Evolutionary conservation across 2,113 vertebrate species (phyloP), one percentile per base, ranked within the genome.

Genomic region (Sisor rabdophorus): DNA sequence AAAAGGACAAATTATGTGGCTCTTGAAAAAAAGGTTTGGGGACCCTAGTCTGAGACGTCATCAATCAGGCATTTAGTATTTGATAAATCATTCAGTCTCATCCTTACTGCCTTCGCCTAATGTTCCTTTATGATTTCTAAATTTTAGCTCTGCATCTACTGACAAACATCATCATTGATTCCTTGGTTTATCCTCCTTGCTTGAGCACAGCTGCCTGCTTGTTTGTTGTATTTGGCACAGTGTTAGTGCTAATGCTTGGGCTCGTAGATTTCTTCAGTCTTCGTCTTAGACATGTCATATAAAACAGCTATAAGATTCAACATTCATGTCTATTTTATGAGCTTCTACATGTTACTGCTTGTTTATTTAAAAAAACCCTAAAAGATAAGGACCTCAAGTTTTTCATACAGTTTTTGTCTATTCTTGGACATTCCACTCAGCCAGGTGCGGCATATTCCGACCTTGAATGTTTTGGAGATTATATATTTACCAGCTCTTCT

Each of bases 171-270:
- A 89, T 90, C 85, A 91, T 89, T 89, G 90, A 90, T 91, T 89
- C 83, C 75, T 82, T 52, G 80, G 61, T 81, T 80, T 64, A 85
- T 82, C 89, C 83, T 82, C 85, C 89, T 90, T 85, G 85, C 86
- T 83, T 82, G 84, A 85, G 84, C 86, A 87, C 87, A 90, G 88
- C 88, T 89, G 87, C 89, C 85, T 89, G 83, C 77, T 85, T 72
- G 73, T 86, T 89, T 90, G 88, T 89, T 89, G 88, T 90, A 88
- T 82, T 86, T 91, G 90, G 87, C 87, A 87, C 75, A 48, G 71
- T 85, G 86, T 88, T 67, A 20, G 68, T 30, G 56, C 84, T 86
- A 89, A 90, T 86, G 84, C 86, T 86, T 85, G 79, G 22, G 75
- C 64, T 74, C 79, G 44, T 50, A 70, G 76, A 85, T 85, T 89